Base-by-base conservation (phyloP, 1,140 invertebrate genomes). In the Leptinotarsa lineolata region DNA sequence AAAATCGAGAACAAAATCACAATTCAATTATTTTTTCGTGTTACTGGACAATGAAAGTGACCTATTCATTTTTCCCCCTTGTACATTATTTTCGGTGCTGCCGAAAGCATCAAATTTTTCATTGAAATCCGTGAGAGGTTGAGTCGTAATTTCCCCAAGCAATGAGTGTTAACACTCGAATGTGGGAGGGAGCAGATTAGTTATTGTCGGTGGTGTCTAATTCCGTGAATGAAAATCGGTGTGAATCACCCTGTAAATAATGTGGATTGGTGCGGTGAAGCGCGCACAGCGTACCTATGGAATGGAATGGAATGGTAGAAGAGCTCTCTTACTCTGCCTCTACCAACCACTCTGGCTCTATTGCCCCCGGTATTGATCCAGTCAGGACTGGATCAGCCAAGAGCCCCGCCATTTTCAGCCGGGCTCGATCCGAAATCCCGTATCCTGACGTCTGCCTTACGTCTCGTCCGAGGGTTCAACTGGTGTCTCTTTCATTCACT, bases 321-420 rank as follows among this genome's bases (percentile, higher is more conserved):
- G 48, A 54, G 48, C 48, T 15, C 48, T 54, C 48, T 54, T 54
- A n/a, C 48, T 54, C 48, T 54, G 48, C 48, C 48, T 54, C 48
- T 54, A 54, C 48, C 48, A 54, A 54, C 48, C 48, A 54, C 48
- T 54, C 48, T 54, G 48, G 48, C 48, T 54, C 48, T 54, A 54
- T 54, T 16, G n/a, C 48, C 48, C 6, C 48, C 48, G 48, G 48
- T 54, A 54, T 54, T 54, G 48, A 54, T 54, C 48, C 48, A 54
- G 48, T 54, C 48, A 54, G 48, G 48, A 54, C 48, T 54, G 48
- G 48, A 54, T 54, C 48, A 54, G 48, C 48, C 48, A 54, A 54
- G 48, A 16, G 48, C 48, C 48, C 48, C 48, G 48, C 48, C 48
- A 54, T 54, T 54, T 54, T 54, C 48, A 54, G 48, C 48, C 48